These are phyloP conservation scores for Halcyon senegalensis DNA, from an alignment of 2,113 vertebrate genomes.

Conservation along the genomic window DNA sequence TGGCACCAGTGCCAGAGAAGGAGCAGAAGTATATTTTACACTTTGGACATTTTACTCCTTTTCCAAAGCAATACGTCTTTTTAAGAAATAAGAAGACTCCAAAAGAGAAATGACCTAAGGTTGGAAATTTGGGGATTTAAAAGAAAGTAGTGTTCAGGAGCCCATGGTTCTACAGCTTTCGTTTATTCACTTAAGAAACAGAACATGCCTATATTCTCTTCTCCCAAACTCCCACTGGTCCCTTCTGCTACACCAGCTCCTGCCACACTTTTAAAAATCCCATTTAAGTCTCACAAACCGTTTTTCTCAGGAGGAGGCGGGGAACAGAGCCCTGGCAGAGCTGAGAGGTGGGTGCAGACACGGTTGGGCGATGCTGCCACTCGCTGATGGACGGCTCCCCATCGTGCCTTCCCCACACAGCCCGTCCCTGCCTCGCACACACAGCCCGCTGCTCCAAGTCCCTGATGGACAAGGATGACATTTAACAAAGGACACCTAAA, in stretches of 20 bases:
- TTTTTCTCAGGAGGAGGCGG: not conserved
- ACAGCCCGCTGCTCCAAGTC: rapidly evolving
- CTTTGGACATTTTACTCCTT: not conserved
- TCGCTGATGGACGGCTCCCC: not conserved
- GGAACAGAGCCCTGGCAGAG: not conserved
- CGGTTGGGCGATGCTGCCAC: rapidly evolving
- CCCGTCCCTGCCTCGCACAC: not conserved
- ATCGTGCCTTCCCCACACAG: not conserved
- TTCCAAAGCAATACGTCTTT: not conserved
- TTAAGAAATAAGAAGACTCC: not conserved
- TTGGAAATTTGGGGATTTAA: not conserved
- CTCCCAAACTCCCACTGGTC: not conserved
- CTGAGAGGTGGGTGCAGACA: not conserved
- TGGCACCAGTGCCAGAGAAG: not conserved
- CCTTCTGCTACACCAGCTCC: not conserved
- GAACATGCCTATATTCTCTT: too few relatives aligned
- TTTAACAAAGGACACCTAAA: not conserved
- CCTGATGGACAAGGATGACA: not conserved
- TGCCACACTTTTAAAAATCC: not conserved
- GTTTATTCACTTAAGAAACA: not conserved
- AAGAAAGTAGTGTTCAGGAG: not conserved
- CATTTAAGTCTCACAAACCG: not conserved
- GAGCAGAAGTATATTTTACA: not conserved
- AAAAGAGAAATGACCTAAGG: not conserved
- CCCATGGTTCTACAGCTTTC: not conserved